Conservation (phyloP, 1,140 invertebrate genomes). For the Hyposmocoma kahamanoa region DNA sequence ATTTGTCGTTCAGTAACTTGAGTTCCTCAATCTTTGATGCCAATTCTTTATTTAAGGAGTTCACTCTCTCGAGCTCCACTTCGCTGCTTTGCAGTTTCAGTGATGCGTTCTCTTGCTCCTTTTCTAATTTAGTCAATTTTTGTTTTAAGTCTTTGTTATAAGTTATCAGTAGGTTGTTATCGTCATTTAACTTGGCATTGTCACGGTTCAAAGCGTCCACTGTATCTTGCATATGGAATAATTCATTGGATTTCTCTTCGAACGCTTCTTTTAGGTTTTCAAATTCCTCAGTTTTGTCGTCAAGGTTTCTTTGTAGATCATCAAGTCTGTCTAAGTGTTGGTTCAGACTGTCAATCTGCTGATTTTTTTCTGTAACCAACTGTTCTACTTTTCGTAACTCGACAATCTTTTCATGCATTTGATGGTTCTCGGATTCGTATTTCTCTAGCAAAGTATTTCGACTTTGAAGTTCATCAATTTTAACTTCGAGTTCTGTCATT, state of each 20-base stretch:
- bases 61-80: conserved; percentile 47
- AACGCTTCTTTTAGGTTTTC: conserved; percentile 55
- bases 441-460: conserved; percentile 43
- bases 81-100: conserved; percentile 56
- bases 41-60: conserved; percentile 46
- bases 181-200: conserved; percentile 52
- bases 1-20: conserved; percentile 48
- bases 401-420: conserved; percentile 51
- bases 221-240: conserved; percentile 55
- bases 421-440: conserved; percentile 51
- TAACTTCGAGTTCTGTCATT: conserved; percentile 57
- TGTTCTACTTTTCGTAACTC: conserved; percentile 62
- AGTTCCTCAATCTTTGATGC: conserved; percentile 54
- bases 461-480: conserved; percentile 53
- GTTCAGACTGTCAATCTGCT: conserved; percentile 71
- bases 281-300: conserved; percentile 64
- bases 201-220: conserved; percentile 57
- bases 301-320: conserved; percentile 58
- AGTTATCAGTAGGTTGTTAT: conserved; percentile 49
- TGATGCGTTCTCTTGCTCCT: conserved; percentile 67
- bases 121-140: conserved; percentile 59
- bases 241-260: conserved; percentile 54
- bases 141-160: conserved; percentile 58
- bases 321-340: conserved; percentile 67
- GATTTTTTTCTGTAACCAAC: conserved; percentile 67